Evolutionary conservation across 2,113 vertebrate species (phyloP).

Genomic region (Cinclus cinclus): DNA sequence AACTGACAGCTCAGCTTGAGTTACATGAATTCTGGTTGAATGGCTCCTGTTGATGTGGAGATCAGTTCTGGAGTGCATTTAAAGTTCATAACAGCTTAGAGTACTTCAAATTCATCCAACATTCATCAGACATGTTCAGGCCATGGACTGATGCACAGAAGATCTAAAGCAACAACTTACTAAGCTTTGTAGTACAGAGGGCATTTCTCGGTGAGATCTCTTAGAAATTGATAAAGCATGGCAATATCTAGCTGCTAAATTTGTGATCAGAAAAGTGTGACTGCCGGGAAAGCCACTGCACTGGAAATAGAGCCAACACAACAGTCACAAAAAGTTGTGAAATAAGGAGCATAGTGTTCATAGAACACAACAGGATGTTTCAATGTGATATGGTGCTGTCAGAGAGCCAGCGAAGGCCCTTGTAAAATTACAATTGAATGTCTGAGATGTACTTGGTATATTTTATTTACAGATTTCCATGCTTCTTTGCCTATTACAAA

Average conservation of each 20-base stretch:
- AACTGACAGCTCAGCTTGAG: not conserved
- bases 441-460: not conserved
- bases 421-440: not conserved
- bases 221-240: not conserved
- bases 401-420: not conserved
- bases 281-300: not conserved
- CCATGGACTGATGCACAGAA: not conserved
- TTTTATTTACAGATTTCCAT: conserved; percentile 38
- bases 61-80: not conserved
- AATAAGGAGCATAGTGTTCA: not conserved
- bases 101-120: not conserved
- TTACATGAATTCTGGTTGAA: not conserved
- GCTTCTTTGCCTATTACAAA: conserved; percentile 41
- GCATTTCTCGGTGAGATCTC: not conserved
- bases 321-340: not conserved
- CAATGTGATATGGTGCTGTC: not conserved
- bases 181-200: not conserved
- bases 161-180: not conserved
- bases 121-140: not conserved
- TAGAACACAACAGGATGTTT: not conserved
- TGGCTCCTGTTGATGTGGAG: not conserved
- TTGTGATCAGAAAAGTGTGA: not conserved
- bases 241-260: not conserved
- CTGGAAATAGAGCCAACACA: not conserved
- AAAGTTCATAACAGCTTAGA: not conserved